A percentile compares a stretch with the other conserved stretches of the same genome.
Evolutionary conservation across 2,888 invertebrate genomes (phyloP).

Genomic region (Gasteruption jaculator): DNA sequence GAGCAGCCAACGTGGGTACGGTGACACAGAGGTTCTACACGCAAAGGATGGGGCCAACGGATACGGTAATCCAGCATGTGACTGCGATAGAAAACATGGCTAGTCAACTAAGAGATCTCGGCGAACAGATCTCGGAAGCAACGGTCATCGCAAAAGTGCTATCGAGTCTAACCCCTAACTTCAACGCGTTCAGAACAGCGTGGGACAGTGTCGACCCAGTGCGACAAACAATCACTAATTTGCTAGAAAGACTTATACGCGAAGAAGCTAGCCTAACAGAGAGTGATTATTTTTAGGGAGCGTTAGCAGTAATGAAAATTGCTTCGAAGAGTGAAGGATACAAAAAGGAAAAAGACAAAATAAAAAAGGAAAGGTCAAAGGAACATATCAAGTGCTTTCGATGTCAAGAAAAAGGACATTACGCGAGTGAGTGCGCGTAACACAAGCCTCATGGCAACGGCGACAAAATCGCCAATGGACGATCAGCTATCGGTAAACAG

Average conservation of each 20-base stretch:
- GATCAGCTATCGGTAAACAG: neutral
- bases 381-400: conserved; percentile 10
- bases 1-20: conserved; percentile 19
- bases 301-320: conserved; percentile 18
- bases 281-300: conserved; percentile 13
- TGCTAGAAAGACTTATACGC: conserved; percentile 21
- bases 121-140: conserved; percentile 20
- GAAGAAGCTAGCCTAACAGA: conserved; percentile 19
- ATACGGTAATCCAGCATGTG: conserved; percentile 23
- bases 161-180: conserved; percentile 22
- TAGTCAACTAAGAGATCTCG: conserved; percentile 20
- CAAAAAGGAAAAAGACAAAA: conserved; percentile 7
- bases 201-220: conserved; percentile 22
- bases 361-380: conserved; percentile 8
- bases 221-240: conserved; percentile 21
- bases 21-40: conserved; percentile 20
- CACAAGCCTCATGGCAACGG: conserved; percentile 1
- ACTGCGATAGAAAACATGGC: conserved; percentile 20
- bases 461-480: neutral
- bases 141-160: conserved; percentile 26
- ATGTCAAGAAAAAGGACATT: conserved; percentile 15
- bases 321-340: conserved; percentile 1
- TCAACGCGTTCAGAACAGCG: conserved; percentile 21
- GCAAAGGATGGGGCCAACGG: conserved; percentile 19
- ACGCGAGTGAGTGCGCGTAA: conserved; percentile 3